Evolutionary conservation across 2,113 vertebrate species (phyloP).

Genomic region (Caracal caracal): DNA sequence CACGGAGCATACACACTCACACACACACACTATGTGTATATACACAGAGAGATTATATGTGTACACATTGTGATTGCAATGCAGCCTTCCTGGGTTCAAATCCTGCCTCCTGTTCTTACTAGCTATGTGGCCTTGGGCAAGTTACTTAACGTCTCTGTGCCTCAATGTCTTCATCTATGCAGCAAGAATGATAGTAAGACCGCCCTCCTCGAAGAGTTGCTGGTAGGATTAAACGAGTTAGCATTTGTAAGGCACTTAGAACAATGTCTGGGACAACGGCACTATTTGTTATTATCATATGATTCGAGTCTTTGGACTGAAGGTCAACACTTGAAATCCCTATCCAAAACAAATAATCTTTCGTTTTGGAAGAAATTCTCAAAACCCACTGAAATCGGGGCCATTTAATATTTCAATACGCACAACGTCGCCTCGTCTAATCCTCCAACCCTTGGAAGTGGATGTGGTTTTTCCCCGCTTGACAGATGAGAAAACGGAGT

Average conservation of each 20-base stretch:
- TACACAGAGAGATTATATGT: not conserved
- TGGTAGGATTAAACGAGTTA: conserved; percentile 21
- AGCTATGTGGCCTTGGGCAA: not conserved
- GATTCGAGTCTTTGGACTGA: not conserved
- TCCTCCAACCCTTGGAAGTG: not conserved
- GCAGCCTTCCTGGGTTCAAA: not conserved
- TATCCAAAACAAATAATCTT: not conserved
- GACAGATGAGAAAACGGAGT: not conserved
- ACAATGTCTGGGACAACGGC: not conserved
- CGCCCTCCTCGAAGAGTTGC: not conserved
- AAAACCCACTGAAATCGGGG: conserved; percentile 39
- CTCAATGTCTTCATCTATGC: not conserved
- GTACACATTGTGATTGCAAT: not conserved
- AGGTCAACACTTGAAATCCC: conserved; percentile 17
- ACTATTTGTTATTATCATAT: not conserved
- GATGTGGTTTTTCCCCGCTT: not conserved
- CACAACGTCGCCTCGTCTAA: conserved; percentile 13
- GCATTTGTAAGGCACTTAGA: not conserved
- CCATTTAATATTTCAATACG: not conserved
- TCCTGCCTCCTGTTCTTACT: not conserved
- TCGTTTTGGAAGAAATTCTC: conserved; percentile 12
- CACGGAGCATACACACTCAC: not conserved
- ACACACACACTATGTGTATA: not conserved
- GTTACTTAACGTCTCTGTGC: not conserved
- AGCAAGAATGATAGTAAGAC: not conserved